Base-by-base conservation (phyloP, 2,797 vertebrate species). In the Chanos chanos region DNA sequence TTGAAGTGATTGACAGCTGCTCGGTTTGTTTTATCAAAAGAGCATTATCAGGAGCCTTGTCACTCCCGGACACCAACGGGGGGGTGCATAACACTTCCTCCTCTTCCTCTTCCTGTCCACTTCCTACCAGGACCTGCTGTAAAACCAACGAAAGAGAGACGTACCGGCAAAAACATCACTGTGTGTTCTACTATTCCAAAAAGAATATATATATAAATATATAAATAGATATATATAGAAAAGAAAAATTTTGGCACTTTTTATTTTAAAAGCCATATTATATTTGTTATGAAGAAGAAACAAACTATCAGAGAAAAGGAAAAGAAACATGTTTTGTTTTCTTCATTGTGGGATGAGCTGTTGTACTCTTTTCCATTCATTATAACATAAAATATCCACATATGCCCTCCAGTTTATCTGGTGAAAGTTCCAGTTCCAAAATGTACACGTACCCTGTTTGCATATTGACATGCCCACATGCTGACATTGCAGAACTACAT, bases 241-340 rank as follows among this genome's bases (percentile, higher is more conserved):
- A 36, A 28, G 60, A 24, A 30, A 39, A 12, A 24, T 86, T 87
- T 86, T 86, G 87, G 87, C 88, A 89, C 85, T 90, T 89, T 91
- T 91, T 89, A 86, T 88, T 89, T 89, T 88, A 73, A 86, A 90
- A 90, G 89, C 86, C 87, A 90, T 89, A 89, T 81, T 89, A 87
- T 89, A 89, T 89, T 90, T 90, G 85, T 89, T 88, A 89, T 89
- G 81, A 86, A 75, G 82, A 50, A 61, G 57, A 66, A 27, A 77
- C 87, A 87, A 83, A 86, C 83, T 88, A 86, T 88, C 85, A 50
- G 9, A 77, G 75, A 81, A 76, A 76, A 81, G 77, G 76, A 85
- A 80, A 79, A 83, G 80, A 87, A 78, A 79, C 77, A 79, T 80
- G 76, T 82, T 83, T 78, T 77, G 9, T 24, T 34, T 36, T 60